Base-by-base conservation (phyloP, 2,888 invertebrate genomes). In the Charanyca ferruginea region DNA sequence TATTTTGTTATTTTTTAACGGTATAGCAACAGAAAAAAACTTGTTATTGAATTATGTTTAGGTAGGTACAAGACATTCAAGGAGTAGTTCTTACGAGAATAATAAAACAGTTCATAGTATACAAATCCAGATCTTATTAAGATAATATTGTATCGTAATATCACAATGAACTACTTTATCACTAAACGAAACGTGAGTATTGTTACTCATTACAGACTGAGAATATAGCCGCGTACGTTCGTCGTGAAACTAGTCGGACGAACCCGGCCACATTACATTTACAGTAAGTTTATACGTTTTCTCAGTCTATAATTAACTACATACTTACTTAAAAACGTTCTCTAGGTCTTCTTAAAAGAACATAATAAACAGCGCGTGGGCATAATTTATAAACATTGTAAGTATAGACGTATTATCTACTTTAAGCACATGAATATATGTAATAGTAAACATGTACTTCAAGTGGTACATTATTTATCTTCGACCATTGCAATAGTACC, bases 401-500 rank as follows among this genome's bases (percentile, higher is more conserved):
- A 47, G 53, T 61, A 60, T 6, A 28, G 45, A 54, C 8, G 41
- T 11, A 64, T 77, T 72, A 77, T 64, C 25, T 28, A 44, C 25
- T 1, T 18, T 55, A 45, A 72, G 38, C 41, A 49, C 44, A 42
- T 71, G 63, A 54, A 45, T 62, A 32, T 45, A 60, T 60, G 28
- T 59, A 64, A 70, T 73, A 52, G 70, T 66, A 72, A 79, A 80
- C 73, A 70, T 67, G 47, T 63, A 77, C 74, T 79, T 48, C 53
- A n/a, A 77, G 62, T 71, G 41, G 66, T 58, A 63, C 20, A 62
- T 76, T 77, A 80, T 78, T 81, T 77, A 77, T 75, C 61, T 75
- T 77, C 59, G 51, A 52, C 68, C 81, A 81, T 80, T 73, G 80
- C 79, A 85, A 83, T 75, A 72, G 60, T 64, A 69, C 86, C 85